phyloP scores from a whole-genome alignment of 2,888 invertebrate species.

The Ramazzottius varieornatus region DNA sequence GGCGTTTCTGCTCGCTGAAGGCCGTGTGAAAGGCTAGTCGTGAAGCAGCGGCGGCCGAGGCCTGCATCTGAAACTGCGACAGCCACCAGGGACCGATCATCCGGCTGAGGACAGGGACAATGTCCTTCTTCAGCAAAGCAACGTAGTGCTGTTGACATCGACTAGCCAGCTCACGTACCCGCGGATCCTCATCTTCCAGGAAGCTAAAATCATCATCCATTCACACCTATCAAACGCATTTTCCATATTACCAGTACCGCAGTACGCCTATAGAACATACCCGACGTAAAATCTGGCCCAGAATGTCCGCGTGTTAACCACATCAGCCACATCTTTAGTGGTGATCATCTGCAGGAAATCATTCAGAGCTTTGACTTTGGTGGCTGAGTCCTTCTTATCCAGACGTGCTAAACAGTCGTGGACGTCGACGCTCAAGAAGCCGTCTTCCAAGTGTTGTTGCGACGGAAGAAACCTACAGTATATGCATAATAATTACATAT shows the following conservation, averaged over 20 bases:
- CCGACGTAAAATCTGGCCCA: neutral
- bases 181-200: constrained; percentile 1
- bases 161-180: neutral
- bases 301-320: neutral
- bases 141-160: neutral
- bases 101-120: neutral
- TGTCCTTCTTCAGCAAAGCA: neutral
- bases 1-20: neutral
- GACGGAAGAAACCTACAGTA: neutral
- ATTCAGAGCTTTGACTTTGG: neutral
- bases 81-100: constrained; percentile 3
- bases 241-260: neutral
- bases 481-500: neutral
- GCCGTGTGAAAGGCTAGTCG: neutral
- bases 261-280: too few species aligned
- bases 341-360: neutral
- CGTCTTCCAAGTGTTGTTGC: neutral
- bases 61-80: neutral
- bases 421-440: neutral
- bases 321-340: neutral
- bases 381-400: neutral
- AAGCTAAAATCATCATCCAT: neutral
- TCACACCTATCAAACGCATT: neutral
- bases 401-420: neutral
- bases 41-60: neutral